Percentiles rank a stretch among this genome's conserved stretches.
phyloP scores from a whole-genome alignment of 2,113 vertebrate species.

The Crotalus tigris region DNA sequence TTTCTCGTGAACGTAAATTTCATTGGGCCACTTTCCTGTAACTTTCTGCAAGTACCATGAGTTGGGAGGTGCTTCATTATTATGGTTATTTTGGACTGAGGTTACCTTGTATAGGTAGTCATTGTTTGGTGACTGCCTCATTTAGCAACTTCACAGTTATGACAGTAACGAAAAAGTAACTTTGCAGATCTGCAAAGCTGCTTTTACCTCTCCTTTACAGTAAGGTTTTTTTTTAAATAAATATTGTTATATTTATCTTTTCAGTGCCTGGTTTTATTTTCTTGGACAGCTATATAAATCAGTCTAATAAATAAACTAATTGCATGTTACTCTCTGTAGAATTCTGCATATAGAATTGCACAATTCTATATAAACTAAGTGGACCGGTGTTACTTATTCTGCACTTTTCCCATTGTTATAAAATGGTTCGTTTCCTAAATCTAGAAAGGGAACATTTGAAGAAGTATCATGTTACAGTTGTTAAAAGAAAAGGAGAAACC shows the following conservation, averaged over 20 bases:
- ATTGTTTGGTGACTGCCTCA: background rate
- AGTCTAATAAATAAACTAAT: background rate
- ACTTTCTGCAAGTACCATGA: background rate
- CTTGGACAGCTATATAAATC: background rate
- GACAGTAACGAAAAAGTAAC: background rate
- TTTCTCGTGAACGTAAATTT: slow-evolving; percentile 31
- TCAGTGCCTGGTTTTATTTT: background rate
- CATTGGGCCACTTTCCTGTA: background rate
- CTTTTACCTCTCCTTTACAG: background rate
- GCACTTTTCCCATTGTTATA: background rate
- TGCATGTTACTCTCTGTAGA: background rate
- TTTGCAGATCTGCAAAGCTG: background rate
- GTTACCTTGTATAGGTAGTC: background rate
- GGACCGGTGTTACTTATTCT: background rate
- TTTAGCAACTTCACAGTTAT: background rate
- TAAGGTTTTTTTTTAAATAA: background rate
- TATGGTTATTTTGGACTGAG: background rate
- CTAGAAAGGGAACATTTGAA: background rate
- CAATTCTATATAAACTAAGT: background rate
- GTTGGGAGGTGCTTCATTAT: background rate
- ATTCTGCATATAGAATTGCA: background rate
- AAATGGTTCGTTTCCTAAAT: background rate
- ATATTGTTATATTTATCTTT: background rate
- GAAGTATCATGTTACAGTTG: background rate
- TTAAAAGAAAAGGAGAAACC: background rate